These are phyloP conservation scores for Aspidiotus destructor DNA, from an alignment of 2,888 invertebrate species.

Conservation along the genomic window DNA sequence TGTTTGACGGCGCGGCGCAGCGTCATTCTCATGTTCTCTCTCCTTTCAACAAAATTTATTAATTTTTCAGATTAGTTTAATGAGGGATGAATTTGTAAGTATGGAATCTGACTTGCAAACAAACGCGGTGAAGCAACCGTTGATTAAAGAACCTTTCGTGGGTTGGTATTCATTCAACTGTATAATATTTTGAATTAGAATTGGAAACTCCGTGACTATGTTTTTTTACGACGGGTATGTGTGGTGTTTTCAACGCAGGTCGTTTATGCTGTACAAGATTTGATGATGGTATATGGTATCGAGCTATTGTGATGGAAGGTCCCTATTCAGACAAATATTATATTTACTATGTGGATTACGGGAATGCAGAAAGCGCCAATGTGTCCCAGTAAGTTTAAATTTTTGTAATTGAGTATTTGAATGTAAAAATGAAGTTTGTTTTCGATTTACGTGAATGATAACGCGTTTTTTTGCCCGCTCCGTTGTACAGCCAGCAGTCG, in stretches of 20 bases:
- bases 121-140: constrained; percentile 1
- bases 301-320: constrained; percentile 4
- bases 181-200: neutral
- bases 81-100: neutral
- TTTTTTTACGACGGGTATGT: neutral
- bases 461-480: too few relatives aligned
- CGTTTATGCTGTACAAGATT: constrained; percentile 23
- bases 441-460: too few relatives aligned
- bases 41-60: neutral
- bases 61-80: neutral
- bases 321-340: neutral
- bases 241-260: neutral
- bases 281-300: constrained; percentile 16
- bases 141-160: neutral
- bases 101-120: constrained; percentile 8
- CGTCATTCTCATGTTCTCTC: too few relatives aligned
- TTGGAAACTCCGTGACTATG: neutral
- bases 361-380: neutral
- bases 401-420: neutral
- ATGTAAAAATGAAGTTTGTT: too few relatives aligned
- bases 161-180: constrained; percentile 2
- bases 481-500: too few relatives aligned
- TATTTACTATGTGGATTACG: constrained; percentile 23
- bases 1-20: too few relatives aligned
- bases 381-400: constrained; percentile 5